Conservation (phyloP, 2,113 vertebrate species). For the Lonchura striata region DNA sequence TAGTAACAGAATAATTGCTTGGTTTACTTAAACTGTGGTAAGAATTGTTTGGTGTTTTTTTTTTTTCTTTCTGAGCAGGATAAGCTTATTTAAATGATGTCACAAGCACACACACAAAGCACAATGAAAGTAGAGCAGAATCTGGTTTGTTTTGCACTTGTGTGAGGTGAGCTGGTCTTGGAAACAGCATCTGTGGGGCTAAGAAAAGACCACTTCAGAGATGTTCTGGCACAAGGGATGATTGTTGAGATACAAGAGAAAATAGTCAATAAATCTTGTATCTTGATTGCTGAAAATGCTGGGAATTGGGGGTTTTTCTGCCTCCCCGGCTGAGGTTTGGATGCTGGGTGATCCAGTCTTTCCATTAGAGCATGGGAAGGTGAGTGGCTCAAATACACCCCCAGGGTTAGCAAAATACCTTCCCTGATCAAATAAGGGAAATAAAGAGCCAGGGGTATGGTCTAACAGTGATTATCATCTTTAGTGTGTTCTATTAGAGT, state of each 20-base stretch:
- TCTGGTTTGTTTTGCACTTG: background rate
- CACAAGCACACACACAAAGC: background rate
- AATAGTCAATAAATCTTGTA: background rate
- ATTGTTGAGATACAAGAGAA: background rate
- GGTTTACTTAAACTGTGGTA: constrained; percentile 64
- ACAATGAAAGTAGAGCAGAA: background rate
- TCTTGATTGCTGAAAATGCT: background rate
- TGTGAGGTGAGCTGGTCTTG: background rate
- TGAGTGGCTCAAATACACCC: background rate
- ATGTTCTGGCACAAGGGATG: background rate
- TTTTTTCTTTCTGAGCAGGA: constrained; percentile 35
- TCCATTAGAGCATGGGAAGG: background rate
- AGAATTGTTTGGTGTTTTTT: constrained; percentile 17
- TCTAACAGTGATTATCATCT: background rate
- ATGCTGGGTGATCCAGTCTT: background rate
- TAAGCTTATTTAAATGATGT: constrained; percentile 59
- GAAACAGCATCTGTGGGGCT: background rate
- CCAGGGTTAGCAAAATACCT: rapidly evolving
- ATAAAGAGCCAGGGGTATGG: background rate
- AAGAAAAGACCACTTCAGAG: background rate
- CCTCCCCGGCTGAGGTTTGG: background rate
- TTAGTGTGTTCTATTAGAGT: background rate
- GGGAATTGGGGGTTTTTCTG: background rate
- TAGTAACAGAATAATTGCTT: constrained; percentile 72
- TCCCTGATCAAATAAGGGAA: background rate